These are phyloP conservation scores for Ricordea florida DNA, from an alignment of 92 coral and sea anemone genomes.

Conservation along the genomic window DNA sequence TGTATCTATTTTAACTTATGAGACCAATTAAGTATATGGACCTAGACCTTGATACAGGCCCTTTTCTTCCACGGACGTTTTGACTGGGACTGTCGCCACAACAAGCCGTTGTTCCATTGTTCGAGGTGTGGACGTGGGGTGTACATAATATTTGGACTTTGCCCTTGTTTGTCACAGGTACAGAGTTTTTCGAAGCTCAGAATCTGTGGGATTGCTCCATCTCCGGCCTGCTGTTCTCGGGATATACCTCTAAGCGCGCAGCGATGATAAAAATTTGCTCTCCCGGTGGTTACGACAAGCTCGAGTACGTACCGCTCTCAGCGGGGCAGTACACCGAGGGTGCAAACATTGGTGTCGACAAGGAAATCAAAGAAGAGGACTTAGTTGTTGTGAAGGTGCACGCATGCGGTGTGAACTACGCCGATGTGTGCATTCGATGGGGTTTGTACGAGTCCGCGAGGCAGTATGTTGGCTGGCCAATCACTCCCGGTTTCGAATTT, in stretches of 20 bases:
- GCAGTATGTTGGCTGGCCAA: slow-evolving; percentile 96
- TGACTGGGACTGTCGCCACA: no score
- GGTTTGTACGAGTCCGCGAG: slow-evolving; percentile 93
- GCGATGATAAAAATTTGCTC: slow-evolving; percentile 84
- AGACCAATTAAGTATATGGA: no score
- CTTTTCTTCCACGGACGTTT: no score
- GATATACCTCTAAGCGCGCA: background rate
- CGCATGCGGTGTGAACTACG: slow-evolving; percentile 95
- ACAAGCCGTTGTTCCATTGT: no score
- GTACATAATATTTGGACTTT: no score
- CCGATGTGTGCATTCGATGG: slow-evolving; percentile 95
- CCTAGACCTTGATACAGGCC: no score
- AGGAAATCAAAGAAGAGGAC: slow-evolving; percentile 71
- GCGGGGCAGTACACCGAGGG: slow-evolving; percentile 72
- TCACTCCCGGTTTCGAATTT: slow-evolving; percentile 97
- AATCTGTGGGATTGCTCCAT: no score
- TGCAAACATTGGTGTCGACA: slow-evolving; percentile 66
- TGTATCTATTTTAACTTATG: no score
- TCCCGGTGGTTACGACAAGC: slow-evolving; percentile 94
- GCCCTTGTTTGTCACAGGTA: no score
- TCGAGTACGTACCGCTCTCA: slow-evolving; percentile 62
- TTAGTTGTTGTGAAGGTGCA: slow-evolving; percentile 75
- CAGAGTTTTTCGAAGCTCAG: no score
- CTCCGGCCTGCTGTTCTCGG: no score
- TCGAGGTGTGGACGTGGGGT: no score